Conservation (phyloP, 2,888 invertebrate genomes). For the Amblyjoppa fuscipennis region DNA sequence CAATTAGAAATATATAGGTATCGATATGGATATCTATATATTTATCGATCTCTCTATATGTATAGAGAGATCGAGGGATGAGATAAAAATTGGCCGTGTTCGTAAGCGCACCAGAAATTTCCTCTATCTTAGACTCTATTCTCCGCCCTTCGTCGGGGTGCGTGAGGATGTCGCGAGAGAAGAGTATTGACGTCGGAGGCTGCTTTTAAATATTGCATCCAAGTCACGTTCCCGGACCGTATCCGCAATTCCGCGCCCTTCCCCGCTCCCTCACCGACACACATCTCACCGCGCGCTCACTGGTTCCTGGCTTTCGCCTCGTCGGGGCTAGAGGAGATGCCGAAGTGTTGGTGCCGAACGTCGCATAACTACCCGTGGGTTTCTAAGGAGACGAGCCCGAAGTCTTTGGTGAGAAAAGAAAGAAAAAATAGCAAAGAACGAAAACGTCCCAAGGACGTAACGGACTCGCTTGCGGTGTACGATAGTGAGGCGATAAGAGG, state of each 20-base stretch:
- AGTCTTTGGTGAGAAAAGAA: constrained; percentile 44
- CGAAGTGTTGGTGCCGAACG: constrained; percentile 72
- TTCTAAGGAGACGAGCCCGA: constrained; percentile 77
- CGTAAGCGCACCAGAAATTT: constrained; percentile 14
- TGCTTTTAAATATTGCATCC: constrained; percentile 84
- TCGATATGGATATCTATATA: too few relatives aligned
- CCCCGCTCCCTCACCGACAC: constrained; percentile 62
- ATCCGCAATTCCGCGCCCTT: constrained; percentile 74
- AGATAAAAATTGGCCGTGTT: constrained; percentile 15
- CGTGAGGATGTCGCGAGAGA: constrained; percentile 73
- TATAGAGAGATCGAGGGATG: constrained; percentile 37
- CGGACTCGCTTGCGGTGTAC: not conserved
- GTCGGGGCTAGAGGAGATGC: constrained; percentile 6
- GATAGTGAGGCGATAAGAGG: constrained; percentile 66
- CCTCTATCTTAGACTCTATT: constrained; percentile 7
- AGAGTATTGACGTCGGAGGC: constrained; percentile 82
- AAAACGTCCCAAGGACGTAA: constrained; percentile 48
- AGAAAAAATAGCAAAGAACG: constrained; percentile 54
- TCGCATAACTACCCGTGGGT: constrained; percentile 82
- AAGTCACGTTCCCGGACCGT: constrained; percentile 83
- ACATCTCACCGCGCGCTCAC: constrained; percentile 47
- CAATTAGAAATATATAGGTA: too few relatives aligned
- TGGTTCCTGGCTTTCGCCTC: constrained; percentile 61
- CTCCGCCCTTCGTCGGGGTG: constrained; percentile 49
- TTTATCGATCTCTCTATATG: too few relatives aligned